These are phyloP conservation scores for Scaptodrosophila lebanonensis DNA, from an alignment of 1,140 invertebrate genomes.

Conservation along the genomic window DNA sequence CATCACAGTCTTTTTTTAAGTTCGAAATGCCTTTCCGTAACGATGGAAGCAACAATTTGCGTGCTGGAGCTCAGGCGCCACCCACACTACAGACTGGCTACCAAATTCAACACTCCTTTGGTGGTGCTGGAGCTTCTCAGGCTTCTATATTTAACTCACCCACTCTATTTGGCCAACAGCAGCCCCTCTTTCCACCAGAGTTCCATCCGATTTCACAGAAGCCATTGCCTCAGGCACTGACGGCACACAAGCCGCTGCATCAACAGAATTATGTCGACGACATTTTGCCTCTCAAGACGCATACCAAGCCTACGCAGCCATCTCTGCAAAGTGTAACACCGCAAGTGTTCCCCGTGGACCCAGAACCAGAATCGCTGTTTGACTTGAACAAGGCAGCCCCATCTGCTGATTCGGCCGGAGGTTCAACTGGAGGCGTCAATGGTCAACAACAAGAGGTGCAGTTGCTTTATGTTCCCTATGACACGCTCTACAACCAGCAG, in stretches of 20 bases:
- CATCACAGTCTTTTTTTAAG: constrained; percentile 75
- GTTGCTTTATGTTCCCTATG: constrained; percentile 87
- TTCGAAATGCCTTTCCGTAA: constrained; percentile 75
- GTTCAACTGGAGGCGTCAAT: constrained; percentile 1
- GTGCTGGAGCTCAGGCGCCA: constrained; percentile 31
- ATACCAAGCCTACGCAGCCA: constrained; percentile 52
- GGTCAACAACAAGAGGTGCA: constrained; percentile 83
- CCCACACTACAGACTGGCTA: constrained; percentile 68
- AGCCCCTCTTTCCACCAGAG: constrained; percentile 42
- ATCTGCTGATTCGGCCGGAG: constrained; percentile 4
- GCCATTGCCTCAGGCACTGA: constrained; percentile 45
- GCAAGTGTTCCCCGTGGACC: constrained; percentile 62
- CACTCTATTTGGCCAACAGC: constrained; percentile 51
- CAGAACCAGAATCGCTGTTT: constrained; percentile 42
- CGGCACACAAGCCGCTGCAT: constrained; percentile 51
- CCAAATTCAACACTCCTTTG: constrained; percentile 71
- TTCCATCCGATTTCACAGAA: constrained; percentile 51
- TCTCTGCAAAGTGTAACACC: constrained; percentile 67
- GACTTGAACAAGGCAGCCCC: constrained; percentile 40
- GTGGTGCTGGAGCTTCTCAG: constrained; percentile 38
- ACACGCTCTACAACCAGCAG: constrained; percentile 82
- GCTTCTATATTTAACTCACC: constrained; percentile 65
- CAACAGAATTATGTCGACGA: constrained; percentile 69
- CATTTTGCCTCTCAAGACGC: constrained; percentile 32
- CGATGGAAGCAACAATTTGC: constrained; percentile 23